Evolutionary conservation across 2,113 vertebrate species (phyloP).

Genomic region (Steatornis caripensis): DNA sequence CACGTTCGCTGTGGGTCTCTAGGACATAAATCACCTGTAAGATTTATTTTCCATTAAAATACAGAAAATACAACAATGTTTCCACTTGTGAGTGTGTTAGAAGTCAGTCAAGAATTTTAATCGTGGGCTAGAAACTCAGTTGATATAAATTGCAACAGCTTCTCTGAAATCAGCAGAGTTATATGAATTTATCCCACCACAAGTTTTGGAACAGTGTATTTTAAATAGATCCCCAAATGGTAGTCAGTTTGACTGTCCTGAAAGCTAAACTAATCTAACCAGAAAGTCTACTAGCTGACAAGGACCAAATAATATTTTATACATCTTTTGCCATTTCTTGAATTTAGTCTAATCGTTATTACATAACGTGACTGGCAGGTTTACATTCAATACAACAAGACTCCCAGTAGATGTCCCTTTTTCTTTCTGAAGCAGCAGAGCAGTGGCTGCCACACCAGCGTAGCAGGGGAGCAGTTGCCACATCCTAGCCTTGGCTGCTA

Average conservation of each 20-base stretch:
- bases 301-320: background rate
- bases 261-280: background rate
- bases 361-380: background rate
- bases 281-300: background rate
- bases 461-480: background rate
- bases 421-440: background rate
- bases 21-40: background rate
- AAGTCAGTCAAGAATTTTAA: background rate
- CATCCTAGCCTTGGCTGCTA: background rate
- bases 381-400: background rate
- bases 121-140: background rate
- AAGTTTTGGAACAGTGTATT: background rate
- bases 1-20: background rate
- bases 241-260: background rate
- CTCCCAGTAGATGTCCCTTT: conserved; percentile 16
- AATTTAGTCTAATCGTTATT: background rate
- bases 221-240: background rate
- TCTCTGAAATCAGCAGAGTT: background rate
- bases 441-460: background rate
- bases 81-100: background rate
- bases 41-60: background rate
- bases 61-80: background rate
- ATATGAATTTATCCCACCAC: background rate
- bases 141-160: background rate
- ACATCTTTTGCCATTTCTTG: background rate